Base-by-base conservation (phyloP, 2,113 vertebrate genomes). In the Sardina pilchardus region DNA sequence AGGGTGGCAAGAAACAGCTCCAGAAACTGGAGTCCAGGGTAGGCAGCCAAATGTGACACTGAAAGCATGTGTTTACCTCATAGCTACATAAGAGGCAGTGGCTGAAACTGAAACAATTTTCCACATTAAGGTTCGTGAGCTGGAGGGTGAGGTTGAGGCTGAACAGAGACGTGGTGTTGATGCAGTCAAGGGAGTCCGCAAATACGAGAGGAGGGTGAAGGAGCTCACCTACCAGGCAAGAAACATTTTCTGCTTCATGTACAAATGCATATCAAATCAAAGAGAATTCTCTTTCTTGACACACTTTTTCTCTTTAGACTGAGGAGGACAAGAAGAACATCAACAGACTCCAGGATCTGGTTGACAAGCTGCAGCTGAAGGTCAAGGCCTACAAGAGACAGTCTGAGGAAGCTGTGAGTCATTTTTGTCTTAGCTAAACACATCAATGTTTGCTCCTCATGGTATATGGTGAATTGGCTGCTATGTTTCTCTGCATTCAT, bases 301-400 rank as follows among this genome's bases (percentile, higher is more conserved):
- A 83, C 14, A 30, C 44, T 3, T 87, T 6, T 44, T 45, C 2
- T 86, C 34, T 83, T 1, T 24, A 89, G 89, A 89, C 88, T 82
- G 89, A 90, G 63, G 88, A 90, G 83, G 89, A 90, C 56, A 90
- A 89, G 83, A 89, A 89, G 71, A 89, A 89, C 16, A 24, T 86
- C 26, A 1, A 1, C 26, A 87, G 88, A 44, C 86, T 89, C 6
- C 94, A 95, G 89, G 94, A 95, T 89, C 90, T 95, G 88, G 94
- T 93, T 45, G 93, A 95, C 87, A 95, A 94, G 89, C 88, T 98
- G 88, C 97, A 98, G 89, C 91, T 96, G 86, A 98, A 98, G 87
- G 97, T 98, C 86, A 98, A 98, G 84, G 94, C 96, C 86, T 98
- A 97, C 89, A 98, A 98, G 95, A 97, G 96, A 83, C 97, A 98